phyloP scores from a whole-genome alignment of 1,140 invertebrate species.

The Dinothrombium tinctorium region DNA sequence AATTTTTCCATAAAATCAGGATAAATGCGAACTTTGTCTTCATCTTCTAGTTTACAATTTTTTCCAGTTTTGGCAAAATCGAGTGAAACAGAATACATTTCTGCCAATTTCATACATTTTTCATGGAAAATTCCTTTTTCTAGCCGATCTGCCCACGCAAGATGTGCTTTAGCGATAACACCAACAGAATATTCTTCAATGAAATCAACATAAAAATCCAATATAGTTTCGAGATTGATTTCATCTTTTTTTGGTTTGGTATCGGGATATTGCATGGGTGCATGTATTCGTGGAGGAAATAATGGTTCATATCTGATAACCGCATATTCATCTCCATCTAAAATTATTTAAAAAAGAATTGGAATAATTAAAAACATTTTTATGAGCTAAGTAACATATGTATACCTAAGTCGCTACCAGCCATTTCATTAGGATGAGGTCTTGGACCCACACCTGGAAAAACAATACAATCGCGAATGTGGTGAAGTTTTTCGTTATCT shows the following conservation, averaged over 20 bases:
- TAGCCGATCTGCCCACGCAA: constrained; percentile 16
- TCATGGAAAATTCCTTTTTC: constrained; percentile 13
- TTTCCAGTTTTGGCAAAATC: constrained; percentile 21
- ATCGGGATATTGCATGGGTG: constrained; percentile 13
- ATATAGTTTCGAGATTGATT: constrained; percentile 14
- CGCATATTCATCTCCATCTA: constrained; percentile 17
- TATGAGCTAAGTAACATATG: too few species aligned
- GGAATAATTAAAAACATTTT: too few species aligned
- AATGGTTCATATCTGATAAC: constrained; percentile 14
- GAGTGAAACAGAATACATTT: constrained; percentile 17
- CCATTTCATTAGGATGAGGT: constrained; percentile 25
- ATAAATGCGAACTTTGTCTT: constrained; percentile 12
- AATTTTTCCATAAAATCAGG: constrained; percentile 19
- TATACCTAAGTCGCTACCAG: constrained; percentile 19
- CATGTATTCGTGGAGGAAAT: constrained; percentile 3
- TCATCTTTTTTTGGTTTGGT: neutral
- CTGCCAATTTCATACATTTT: constrained; percentile 15
- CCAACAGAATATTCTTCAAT: constrained; percentile 19
- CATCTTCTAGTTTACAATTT: too few species aligned
- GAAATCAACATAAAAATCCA: constrained; percentile 18
- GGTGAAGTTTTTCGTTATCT: constrained; percentile 18
- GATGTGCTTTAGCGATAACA: constrained; percentile 17
- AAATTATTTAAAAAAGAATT: too few species aligned
- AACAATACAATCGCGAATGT: constrained; percentile 23
- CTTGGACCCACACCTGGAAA: constrained; percentile 21